Percentiles rank a stretch among this genome's conserved stretches.
Evolutionary conservation across 2,113 vertebrate genomes (phyloP).

Genomic region (Hystrix brachyura): DNA sequence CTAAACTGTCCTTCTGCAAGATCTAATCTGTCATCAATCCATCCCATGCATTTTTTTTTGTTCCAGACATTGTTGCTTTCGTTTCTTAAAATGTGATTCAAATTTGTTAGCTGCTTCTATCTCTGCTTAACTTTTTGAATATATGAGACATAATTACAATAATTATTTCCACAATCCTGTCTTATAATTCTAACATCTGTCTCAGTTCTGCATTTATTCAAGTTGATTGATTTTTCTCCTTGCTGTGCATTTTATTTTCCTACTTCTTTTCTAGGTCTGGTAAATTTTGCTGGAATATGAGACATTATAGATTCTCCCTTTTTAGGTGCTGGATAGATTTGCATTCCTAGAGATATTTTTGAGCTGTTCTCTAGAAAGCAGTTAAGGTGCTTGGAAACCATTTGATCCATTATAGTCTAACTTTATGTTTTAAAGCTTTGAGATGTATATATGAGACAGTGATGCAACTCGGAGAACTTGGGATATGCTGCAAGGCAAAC

Average conservation of each 20-base stretch:
- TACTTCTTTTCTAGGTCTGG: not conserved
- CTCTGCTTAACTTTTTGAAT: not conserved
- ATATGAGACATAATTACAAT: not conserved
- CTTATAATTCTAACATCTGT: not conserved
- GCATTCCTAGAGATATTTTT: not conserved
- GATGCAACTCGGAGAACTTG: not conserved
- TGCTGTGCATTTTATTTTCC: not conserved
- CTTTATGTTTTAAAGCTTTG: not conserved
- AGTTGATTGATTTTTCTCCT: not conserved
- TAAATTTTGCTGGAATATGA: not conserved
- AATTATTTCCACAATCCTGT: not conserved
- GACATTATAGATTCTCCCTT: not conserved
- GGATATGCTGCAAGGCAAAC: not conserved
- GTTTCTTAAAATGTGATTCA: not conserved
- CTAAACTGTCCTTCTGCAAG: not conserved
- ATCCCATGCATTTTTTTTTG: not conserved
- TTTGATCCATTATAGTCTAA: not conserved
- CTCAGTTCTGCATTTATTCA: not conserved
- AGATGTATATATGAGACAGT: not conserved
- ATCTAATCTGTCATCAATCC: too few relatives aligned
- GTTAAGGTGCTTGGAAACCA: not conserved
- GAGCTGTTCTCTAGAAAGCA: not conserved
- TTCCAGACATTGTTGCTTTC: not conserved
- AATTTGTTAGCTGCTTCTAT: not conserved
- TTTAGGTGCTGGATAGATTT: not conserved